Evolutionary conservation across 2,797 vertebrate species (phyloP).

Genomic region (Balearica regulorum): DNA sequence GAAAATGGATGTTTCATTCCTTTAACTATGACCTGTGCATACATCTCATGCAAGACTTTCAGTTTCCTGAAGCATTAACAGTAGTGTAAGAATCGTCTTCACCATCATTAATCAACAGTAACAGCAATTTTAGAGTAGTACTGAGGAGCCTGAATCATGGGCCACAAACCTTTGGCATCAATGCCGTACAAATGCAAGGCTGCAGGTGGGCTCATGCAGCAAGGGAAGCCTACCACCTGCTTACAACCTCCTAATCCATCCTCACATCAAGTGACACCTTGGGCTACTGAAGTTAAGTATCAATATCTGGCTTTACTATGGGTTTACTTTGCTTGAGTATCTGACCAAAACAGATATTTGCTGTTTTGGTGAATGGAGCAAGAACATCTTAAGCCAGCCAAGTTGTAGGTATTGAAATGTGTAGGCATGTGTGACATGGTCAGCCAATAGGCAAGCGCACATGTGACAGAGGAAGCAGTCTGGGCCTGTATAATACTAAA

Average conservation of each 20-base stretch:
- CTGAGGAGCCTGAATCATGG: background rate
- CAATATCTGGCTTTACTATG: background rate
- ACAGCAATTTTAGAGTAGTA: background rate
- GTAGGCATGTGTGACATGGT: background rate
- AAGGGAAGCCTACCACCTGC: background rate
- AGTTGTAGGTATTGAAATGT: background rate
- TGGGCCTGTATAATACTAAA: background rate
- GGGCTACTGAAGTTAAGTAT: background rate
- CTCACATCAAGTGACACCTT: background rate
- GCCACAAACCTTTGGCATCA: background rate
- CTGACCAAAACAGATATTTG: background rate
- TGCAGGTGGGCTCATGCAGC: background rate
- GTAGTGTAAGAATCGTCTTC: rapidly evolving
- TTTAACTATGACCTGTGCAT: background rate
- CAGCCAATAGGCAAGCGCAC: rapidly evolving
- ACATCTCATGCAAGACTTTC: background rate
- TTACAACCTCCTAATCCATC: background rate
- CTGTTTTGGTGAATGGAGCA: background rate
- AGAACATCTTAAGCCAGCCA: background rate
- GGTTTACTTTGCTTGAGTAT: background rate
- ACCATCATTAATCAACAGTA: background rate
- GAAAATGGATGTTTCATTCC: background rate
- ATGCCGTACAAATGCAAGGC: background rate
- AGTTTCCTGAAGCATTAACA: background rate
- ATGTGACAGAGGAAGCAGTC: background rate